Evolutionary conservation across 2,797 vertebrate genomes (phyloP).

Genomic region (Anisognathus igniventris): DNA sequence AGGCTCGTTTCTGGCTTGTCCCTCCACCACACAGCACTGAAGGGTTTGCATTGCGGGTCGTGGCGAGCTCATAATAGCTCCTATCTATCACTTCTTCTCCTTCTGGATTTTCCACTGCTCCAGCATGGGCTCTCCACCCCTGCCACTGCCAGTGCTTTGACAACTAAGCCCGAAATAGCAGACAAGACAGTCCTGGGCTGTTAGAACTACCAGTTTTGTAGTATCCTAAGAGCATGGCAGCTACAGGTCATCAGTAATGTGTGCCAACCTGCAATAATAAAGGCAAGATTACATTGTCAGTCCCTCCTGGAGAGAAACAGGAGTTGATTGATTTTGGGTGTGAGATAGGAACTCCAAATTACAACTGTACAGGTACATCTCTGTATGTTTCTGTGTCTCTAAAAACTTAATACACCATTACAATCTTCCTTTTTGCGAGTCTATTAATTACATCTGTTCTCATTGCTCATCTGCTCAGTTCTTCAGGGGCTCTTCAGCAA

Average conservation of each 20-base stretch:
- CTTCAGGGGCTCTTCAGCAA: not conserved
- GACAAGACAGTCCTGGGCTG: not conserved
- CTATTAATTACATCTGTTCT: not conserved
- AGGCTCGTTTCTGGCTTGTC: not conserved
- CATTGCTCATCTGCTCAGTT: not conserved
- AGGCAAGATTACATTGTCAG: not conserved
- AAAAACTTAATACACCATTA: not conserved
- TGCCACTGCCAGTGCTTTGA: not conserved
- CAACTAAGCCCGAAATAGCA: too few relatives aligned
- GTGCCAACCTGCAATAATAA: not conserved
- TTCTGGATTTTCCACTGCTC: not conserved
- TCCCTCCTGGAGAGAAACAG: not conserved
- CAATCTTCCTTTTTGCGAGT: not conserved
- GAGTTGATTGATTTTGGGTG: accelerated
- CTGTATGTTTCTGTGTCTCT: not conserved
- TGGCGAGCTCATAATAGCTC: not conserved
- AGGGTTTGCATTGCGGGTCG: not conserved
- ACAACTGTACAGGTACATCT: not conserved
- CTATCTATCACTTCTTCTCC: not conserved
- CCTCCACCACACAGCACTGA: not conserved
- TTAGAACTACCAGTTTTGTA: not conserved
- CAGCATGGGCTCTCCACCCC: not conserved
- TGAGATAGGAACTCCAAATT: not conserved
- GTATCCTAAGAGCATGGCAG: not conserved
- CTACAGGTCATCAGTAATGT: not conserved